Evolutionary conservation across 2,113 vertebrate species (phyloP).

Genomic region (Hemiprocne comata): DNA sequence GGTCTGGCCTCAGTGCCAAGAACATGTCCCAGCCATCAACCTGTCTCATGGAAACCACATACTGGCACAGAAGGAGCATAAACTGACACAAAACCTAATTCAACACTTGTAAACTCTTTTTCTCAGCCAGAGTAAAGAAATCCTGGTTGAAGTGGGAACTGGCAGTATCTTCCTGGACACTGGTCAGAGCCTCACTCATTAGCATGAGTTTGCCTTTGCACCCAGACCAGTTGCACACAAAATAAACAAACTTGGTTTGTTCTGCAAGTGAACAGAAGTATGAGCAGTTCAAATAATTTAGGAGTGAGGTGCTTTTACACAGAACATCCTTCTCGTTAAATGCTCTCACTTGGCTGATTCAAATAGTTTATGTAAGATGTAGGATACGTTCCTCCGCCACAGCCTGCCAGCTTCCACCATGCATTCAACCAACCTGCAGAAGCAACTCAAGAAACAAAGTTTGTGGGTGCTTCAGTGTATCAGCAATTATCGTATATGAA

Average conservation of each 20-base stretch:
- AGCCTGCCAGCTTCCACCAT: background rate
- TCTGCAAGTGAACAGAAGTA: background rate
- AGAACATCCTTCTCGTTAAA: accelerated
- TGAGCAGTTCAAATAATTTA: background rate
- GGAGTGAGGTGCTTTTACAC: background rate
- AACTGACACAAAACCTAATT: background rate
- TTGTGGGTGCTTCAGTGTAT: accelerated
- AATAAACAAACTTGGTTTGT: background rate
- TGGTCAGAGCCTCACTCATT: accelerated
- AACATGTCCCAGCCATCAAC: accelerated
- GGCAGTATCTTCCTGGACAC: background rate
- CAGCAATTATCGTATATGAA: accelerated
- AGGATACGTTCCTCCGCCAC: accelerated
- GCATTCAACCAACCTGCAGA: accelerated
- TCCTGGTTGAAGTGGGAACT: background rate
- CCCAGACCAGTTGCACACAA: accelerated
- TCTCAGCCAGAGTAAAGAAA: background rate
- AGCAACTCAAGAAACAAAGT: background rate
- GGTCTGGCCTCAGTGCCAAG: background rate
- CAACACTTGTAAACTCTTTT: background rate
- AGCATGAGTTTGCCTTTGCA: background rate
- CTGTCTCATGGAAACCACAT: background rate
- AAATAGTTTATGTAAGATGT: background rate
- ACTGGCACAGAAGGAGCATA: background rate
- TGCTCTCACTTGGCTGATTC: background rate